phyloP scores from a whole-genome alignment of 2,888 invertebrate genomes.

The Buathra laborator region DNA sequence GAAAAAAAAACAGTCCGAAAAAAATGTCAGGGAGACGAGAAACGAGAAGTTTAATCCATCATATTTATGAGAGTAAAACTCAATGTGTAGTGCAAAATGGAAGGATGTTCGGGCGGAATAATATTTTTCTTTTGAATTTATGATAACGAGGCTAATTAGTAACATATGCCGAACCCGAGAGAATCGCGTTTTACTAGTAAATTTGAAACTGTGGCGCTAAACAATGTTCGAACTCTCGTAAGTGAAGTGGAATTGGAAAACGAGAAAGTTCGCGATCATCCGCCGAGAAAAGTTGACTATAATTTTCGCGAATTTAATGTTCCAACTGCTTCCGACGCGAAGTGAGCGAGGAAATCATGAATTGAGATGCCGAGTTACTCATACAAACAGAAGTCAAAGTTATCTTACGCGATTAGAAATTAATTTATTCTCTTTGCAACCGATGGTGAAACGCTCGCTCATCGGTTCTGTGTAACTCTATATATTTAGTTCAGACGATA shows the following conservation, averaged over 20 bases:
- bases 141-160: too few relatives aligned
- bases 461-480: neutral
- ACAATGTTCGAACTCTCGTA: neutral
- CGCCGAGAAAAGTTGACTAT: neutral
- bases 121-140: too few relatives aligned
- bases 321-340: neutral
- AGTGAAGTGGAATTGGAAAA: neutral
- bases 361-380: neutral
- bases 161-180: too few relatives aligned
- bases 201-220: neutral
- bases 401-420: slow-evolving; percentile 5
- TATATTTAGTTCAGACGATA: slow-evolving; percentile 1
- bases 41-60: too few relatives aligned
- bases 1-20: too few relatives aligned
- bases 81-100: too few relatives aligned
- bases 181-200: too few relatives aligned
- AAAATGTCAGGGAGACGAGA: too few relatives aligned
- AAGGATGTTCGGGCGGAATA: too few relatives aligned
- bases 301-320: slow-evolving; percentile 30
- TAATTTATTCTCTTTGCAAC: slow-evolving; percentile 38
- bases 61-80: too few relatives aligned
- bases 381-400: neutral
- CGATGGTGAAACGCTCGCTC: slow-evolving; percentile 20
- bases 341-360: neutral
- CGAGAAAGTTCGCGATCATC: neutral